Base-by-base conservation (phyloP, 2,888 invertebrate genomes). In the Netelia fuscicornis region DNA sequence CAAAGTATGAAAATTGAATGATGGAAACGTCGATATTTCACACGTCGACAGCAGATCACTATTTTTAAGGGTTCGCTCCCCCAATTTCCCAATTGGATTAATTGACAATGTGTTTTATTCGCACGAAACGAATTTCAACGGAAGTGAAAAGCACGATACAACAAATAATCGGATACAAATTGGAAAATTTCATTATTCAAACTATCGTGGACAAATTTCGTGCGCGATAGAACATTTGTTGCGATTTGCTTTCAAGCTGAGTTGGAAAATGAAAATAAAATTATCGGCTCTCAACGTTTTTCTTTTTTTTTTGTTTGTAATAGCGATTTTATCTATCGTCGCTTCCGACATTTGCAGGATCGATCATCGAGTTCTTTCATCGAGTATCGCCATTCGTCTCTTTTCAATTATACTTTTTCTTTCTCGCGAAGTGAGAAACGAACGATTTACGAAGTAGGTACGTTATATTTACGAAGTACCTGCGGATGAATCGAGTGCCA, bases 361-460 rank as follows among this genome's bases (percentile, higher is more conserved):
- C 60, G 56, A 77, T 77, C 77, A 77, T 77, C 77, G 81, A 52
- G 20, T 68, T 64, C n/a, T 68, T 72, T 44, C 44, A 25, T 54
- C 68, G 37, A 17, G 13, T 64, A n/a, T 52, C 30, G 25, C 30
- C 58, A 82, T 82, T 76, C 23, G 23, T 62, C 60, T 62, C 60
- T 62, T 25, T 62, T 62, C 30, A 62, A 62, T 62, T 25, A 62
- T 62, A 25, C 5, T 54, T 54, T 54, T n/a, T 54, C 56, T n/a
- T 0, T 17, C 17, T 56, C 56, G 68, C 1, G 52, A n/a, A 64
- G 8, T 37, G 48, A 54, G 75, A 76, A 67, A 80, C 81, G 82
- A 85, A 82, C 85, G 82, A 85, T 82, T 82, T 85, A 71, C 37
- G 37, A 37, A 37, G 37, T 37, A 79, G 82, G 71, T 67, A 80